Conservation (phyloP, 2,113 vertebrate genomes). For the Progne subis region DNA sequence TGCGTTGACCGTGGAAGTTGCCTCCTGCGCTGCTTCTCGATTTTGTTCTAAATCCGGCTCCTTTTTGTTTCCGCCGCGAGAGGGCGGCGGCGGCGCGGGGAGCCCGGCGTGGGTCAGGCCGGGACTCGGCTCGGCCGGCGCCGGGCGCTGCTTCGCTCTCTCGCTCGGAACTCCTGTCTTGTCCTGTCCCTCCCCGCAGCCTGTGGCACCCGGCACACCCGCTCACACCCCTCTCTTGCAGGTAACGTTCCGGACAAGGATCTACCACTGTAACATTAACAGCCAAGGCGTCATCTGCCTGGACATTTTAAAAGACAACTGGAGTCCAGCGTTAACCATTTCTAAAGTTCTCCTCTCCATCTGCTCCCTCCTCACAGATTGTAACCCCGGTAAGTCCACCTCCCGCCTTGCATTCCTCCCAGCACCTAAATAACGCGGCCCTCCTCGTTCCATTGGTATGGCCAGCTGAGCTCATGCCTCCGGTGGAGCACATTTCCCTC, state of each 20-base stretch:
- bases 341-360: conserved; percentile 96
- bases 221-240: conserved; percentile 59
- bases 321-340: conserved; percentile 94
- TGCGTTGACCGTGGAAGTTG: rapidly evolving
- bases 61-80: conserved; percentile 28
- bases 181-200: background rate
- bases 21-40: rapidly evolving
- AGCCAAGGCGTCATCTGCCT: conserved; percentile 97
- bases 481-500: background rate
- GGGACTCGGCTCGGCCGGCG: too few relatives aligned
- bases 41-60: background rate
- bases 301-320: conserved; percentile 97
- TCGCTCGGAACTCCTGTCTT: rapidly evolving
- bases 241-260: conserved; percentile 95
- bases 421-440: background rate
- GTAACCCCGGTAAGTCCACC: conserved; percentile 88
- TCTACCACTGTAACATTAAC: conserved; percentile 98
- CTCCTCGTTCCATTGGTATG: background rate
- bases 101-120: background rate
- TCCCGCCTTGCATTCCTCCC: rapidly evolving
- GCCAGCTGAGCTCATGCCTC: background rate
- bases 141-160: too few relatives aligned
- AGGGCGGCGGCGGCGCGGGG: conserved; percentile 60
- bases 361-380: conserved; percentile 97
- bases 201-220: rapidly evolving